Base-by-base conservation (phyloP, 1,140 invertebrate species). In the Chrysoperla carnea region DNA sequence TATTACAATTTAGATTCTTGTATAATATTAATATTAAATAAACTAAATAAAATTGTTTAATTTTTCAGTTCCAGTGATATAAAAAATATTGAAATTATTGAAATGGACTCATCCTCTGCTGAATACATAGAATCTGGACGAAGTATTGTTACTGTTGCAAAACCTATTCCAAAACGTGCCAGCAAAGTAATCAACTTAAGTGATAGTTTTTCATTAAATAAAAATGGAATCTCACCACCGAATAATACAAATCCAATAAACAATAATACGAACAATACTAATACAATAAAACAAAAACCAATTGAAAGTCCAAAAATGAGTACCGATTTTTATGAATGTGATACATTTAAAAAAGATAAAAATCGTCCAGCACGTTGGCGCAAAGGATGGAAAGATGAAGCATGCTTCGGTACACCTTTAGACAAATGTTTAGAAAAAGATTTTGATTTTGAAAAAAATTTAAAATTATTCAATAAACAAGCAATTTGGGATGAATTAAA, bases 381-480 rank as follows among this genome's bases (percentile, higher is more conserved):
- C 2, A 23, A 23, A 23, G 17, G 17, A 3, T 23, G 17, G 17
- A n/a, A 15, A 31, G 59, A 61, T 43, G 67, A 71, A 51, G 65
- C 61, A 23, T 69, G 66, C 55, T 73, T 72, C 56, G 68, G 67
- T 7, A 62, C 61, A 0, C 58, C 64, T n/a, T 55, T 64, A 1
- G 66, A 70, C 41, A 62, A 67, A 45, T 61, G 59, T 6, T 60
- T 68, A 9, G 53, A 66, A 35, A 60, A 84, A 55, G 84, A 89
- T 50, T 93, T 92, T 70, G 89, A 92, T 69, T 92, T 93, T 72
- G 87, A 92, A 59, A 89, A 86, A 47, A 92, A 92, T 68, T 65
- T 92, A 13, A 85, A 86, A 8, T 63, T 93, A 17, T 92, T 92
- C 64, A 81, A 92, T 62, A 93, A 93, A 64, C 73, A 78, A 60